Percentiles rank a stretch among this genome's conserved stretches.
Evolutionary conservation across 2,888 invertebrate genomes (phyloP).

Genomic region (Oasisia sp.): DNA sequence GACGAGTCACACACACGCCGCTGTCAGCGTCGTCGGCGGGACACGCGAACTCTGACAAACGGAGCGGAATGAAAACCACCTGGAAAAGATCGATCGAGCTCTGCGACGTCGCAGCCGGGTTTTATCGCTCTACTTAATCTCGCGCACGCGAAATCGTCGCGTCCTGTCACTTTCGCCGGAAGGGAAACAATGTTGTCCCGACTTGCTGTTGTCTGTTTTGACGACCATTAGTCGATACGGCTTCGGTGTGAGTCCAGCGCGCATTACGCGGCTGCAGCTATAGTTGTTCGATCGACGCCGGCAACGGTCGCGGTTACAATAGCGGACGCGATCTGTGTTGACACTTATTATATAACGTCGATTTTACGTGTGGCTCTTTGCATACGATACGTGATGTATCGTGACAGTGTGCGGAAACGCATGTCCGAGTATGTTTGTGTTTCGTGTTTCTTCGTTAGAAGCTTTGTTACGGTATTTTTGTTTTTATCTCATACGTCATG

Average conservation of each 20-base stretch:
- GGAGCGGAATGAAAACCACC: conserved; percentile 13
- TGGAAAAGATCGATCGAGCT: background rate
- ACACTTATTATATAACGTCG: background rate
- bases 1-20: background rate
- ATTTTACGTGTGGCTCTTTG: background rate
- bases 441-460: too few species aligned
- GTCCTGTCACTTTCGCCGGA: background rate
- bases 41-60: conserved; percentile 1
- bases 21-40: background rate
- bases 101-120: background rate
- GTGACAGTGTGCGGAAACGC: too few species aligned
- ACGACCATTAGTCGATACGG: background rate
- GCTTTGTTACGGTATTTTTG: background rate
- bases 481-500: background rate
- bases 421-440: too few species aligned
- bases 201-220: background rate
- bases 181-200: background rate
- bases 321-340: background rate
- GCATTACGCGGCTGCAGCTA: background rate
- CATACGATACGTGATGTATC: background rate
- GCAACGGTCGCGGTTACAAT: background rate
- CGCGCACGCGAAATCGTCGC: background rate
- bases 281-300: background rate
- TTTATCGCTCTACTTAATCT: conserved; percentile 10
- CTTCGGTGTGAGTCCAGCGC: background rate